These are phyloP conservation scores for Erithacus rubecula DNA, from an alignment of 2,797 vertebrate species.

Conservation along the genomic window DNA sequence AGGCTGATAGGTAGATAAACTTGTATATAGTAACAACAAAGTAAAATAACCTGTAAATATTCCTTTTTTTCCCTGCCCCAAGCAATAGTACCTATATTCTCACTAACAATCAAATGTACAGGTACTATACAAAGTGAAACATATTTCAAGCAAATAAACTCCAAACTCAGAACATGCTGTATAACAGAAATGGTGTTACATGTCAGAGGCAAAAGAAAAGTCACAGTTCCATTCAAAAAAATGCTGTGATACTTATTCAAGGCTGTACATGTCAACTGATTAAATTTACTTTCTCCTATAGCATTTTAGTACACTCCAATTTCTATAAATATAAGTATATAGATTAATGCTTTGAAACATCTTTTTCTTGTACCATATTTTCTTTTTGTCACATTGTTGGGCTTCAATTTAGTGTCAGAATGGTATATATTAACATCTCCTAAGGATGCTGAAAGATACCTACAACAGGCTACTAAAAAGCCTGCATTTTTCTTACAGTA, in stretches of 20 bases:
- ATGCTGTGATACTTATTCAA: neutral
- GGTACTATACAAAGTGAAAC: neutral
- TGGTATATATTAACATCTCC: neutral
- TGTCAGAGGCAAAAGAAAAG: neutral
- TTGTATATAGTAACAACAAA: neutral
- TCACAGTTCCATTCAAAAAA: neutral
- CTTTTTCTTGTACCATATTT: neutral
- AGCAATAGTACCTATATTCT: neutral
- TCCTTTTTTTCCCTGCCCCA: neutral
- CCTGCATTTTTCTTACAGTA: neutral
- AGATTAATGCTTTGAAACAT: neutral
- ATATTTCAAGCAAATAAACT: neutral
- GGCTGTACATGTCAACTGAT: neutral
- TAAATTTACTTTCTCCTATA: neutral
- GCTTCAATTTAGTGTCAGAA: neutral
- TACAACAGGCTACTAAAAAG: neutral
- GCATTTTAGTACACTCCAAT: neutral
- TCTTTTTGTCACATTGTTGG: neutral
- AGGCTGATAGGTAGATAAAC: neutral
- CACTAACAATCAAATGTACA: neutral
- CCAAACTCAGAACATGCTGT: neutral
- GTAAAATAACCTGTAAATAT: neutral
- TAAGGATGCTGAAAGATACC: neutral
- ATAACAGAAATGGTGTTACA: neutral
- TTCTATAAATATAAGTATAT: neutral